These are phyloP conservation scores for Pelusios castaneus DNA, from an alignment of 2,113 vertebrate species.

Conservation along the genomic window DNA sequence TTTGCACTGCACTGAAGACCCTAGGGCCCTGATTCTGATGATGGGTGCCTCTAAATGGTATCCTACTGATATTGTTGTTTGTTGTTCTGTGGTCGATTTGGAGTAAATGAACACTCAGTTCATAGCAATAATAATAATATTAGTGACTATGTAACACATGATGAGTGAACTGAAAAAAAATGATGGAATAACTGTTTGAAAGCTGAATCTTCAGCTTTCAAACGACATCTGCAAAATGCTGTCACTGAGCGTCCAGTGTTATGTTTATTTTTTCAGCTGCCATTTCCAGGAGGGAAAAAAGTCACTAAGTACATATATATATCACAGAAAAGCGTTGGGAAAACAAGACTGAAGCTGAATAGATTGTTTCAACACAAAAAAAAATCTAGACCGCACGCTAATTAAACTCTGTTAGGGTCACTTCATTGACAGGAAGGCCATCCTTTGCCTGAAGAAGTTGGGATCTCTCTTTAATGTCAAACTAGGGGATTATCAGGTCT, in stretches of 20 bases:
- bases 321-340: conserved; percentile 20
- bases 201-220: conserved; percentile 8
- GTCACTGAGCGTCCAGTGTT: neutral
- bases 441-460: conserved; percentile 5
- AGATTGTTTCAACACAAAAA: neutral
- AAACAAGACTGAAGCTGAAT: conserved; percentile 12
- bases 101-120: neutral
- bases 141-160: neutral
- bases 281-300: neutral
- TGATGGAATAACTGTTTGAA: neutral
- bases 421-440: neutral
- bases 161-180: neutral
- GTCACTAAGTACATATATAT: neutral
- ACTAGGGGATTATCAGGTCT: conserved; percentile 23
- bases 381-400: neutral
- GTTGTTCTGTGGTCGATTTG: neutral
- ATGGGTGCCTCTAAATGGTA: neutral
- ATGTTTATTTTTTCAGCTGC: conserved; percentile 1
- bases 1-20: neutral
- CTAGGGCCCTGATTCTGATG: neutral
- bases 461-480: conserved; percentile 4
- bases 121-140: neutral
- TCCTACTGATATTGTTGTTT: neutral
- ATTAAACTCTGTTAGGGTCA: conserved; percentile 21
- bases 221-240: conserved; percentile 24